phyloP scores from a whole-genome alignment of 2,797 vertebrate species.

The Lateolabrax maculatus region DNA sequence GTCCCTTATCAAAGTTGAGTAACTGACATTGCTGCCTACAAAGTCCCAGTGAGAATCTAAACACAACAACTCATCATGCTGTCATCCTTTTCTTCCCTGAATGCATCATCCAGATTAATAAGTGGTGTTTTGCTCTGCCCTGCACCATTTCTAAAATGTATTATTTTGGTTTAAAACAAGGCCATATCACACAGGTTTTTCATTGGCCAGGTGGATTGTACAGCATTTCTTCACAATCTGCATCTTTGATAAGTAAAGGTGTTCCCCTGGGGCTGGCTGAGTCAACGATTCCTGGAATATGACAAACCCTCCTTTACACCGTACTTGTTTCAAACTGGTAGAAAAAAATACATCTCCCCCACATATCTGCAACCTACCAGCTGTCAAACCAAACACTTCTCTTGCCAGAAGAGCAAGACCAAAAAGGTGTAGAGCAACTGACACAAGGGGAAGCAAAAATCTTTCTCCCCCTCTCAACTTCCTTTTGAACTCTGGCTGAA shows the following conservation, averaged over 20 bases:
- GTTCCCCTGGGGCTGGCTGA: constrained; percentile 10
- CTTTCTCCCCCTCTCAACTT: constrained; percentile 55
- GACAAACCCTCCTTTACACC: constrained; percentile 37
- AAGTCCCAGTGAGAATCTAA: constrained; percentile 1
- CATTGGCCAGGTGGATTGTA: not conserved
- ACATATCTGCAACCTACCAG: constrained; percentile 43
- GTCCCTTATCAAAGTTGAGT: constrained; percentile 6
- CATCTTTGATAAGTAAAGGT: constrained; percentile 22
- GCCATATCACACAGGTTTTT: not conserved
- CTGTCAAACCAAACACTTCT: constrained; percentile 62
- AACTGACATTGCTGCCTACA: not conserved
- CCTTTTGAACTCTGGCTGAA: constrained; percentile 77
- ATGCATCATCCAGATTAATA: not conserved
- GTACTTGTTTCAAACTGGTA: constrained; percentile 40
- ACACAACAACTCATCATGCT: not conserved
- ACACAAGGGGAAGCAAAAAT: constrained; percentile 41
- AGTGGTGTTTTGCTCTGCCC: not conserved
- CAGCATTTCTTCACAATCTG: constrained; percentile 11
- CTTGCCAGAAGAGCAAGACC: constrained; percentile 44
- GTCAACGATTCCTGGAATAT: constrained; percentile 35
- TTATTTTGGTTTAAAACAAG: not conserved
- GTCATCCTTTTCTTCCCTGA: not conserved
- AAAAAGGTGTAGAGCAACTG: constrained; percentile 56
- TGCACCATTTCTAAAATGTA: not conserved
- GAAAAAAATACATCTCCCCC: constrained; percentile 23